Percentiles rank a stretch among this genome's conserved stretches.
phyloP scores from a whole-genome alignment of 2,888 invertebrate species.

The Tridacna gigas region DNA sequence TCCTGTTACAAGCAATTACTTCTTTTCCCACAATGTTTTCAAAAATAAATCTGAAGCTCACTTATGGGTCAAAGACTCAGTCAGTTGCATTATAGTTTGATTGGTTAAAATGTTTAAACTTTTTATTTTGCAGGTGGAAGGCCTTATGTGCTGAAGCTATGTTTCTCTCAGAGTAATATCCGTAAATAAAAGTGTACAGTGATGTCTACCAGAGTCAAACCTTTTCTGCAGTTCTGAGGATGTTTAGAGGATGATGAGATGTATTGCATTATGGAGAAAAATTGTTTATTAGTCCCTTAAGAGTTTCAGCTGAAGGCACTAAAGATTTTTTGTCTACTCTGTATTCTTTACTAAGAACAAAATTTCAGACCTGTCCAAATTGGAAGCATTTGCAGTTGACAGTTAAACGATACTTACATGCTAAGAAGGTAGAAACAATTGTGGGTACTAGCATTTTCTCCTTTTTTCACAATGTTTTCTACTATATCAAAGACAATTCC shows the following conservation, averaged over 20 bases:
- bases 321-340: too few species aligned
- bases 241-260: not conserved
- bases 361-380: not conserved
- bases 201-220: not conserved
- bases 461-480: not conserved
- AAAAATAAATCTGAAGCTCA: too few species aligned
- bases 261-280: not conserved
- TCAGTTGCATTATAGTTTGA: not conserved
- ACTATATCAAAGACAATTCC: not conserved
- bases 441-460: not conserved
- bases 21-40: too few species aligned
- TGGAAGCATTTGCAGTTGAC: not conserved
- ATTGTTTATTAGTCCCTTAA: not conserved
- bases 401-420: too few species aligned
- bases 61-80: too few species aligned
- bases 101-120: not conserved
- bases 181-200: constrained; percentile 18
- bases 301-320: too few species aligned
- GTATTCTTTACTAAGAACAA: not conserved
- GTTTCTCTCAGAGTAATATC: constrained; percentile 91
- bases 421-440: not conserved
- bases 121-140: constrained; percentile 93
- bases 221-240: not conserved
- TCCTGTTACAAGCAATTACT: too few species aligned
- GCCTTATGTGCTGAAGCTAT: constrained; percentile 99